A percentile compares a stretch with the other conserved stretches of the same genome.
phyloP scores from a whole-genome alignment of 2,888 invertebrate species.

The Drosophila maculinotata region DNA sequence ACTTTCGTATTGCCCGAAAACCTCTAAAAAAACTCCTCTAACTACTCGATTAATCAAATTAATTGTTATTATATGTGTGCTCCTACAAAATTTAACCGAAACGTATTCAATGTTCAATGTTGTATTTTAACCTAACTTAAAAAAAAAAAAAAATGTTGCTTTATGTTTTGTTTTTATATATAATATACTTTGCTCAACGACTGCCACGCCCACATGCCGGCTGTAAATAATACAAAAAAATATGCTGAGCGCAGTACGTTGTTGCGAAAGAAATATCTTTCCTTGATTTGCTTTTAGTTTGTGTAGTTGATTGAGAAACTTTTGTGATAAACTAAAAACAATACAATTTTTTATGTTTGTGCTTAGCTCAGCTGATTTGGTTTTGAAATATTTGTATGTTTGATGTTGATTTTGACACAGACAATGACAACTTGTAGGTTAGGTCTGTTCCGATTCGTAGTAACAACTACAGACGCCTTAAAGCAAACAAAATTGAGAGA shows the following conservation, averaged over 20 bases:
- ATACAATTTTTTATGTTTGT: constrained; percentile 47
- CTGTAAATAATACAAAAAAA: constrained; percentile 54
- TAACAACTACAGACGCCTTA: constrained; percentile 44
- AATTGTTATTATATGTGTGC: constrained; percentile 49
- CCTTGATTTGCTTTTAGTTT: constrained; percentile 51
- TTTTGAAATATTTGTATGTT: constrained; percentile 42
- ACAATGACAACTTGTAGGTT: constrained; percentile 43
- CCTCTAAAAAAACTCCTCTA: constrained; percentile 33
- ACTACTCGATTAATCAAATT: constrained; percentile 38
- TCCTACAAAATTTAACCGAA: constrained; percentile 41
- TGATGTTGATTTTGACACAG: constrained; percentile 54
- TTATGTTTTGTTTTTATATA: constrained; percentile 41
- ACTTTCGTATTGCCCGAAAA: constrained; percentile 61
- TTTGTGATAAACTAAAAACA: constrained; percentile 23
- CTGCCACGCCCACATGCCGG: constrained; percentile 59
- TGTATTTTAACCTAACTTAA: constrained; percentile 62
- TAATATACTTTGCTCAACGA: constrained; percentile 45
- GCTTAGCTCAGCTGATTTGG: constrained; percentile 72
- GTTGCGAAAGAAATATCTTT: constrained; percentile 37
- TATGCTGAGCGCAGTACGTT: constrained; percentile 59
- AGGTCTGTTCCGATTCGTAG: constrained; percentile 53
- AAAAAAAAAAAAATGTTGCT: constrained; percentile 43
- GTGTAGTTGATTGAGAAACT: constrained; percentile 48
- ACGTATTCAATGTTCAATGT: constrained; percentile 80
- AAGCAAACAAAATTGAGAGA: constrained; percentile 22